These are phyloP conservation scores for Dicrurus megarhynchus DNA, from an alignment of 2,113 vertebrate genomes.

Conservation along the genomic window DNA sequence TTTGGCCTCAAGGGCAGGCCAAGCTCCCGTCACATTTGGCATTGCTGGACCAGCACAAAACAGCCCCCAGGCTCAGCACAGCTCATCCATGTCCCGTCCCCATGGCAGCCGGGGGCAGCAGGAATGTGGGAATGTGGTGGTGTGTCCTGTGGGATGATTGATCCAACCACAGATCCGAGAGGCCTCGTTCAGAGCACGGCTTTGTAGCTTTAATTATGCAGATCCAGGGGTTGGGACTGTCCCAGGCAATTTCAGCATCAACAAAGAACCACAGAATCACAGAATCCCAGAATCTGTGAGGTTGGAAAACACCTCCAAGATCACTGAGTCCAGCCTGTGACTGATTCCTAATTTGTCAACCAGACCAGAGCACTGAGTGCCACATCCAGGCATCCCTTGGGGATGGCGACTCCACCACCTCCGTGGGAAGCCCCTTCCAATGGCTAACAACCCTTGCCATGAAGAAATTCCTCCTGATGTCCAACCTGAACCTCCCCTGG, in stretches of 20 bases:
- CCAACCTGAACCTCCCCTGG: background rate
- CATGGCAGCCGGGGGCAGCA: rapidly evolving
- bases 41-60: background rate
- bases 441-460: background rate
- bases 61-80: background rate
- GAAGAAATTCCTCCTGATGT: background rate
- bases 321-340: too few species aligned
- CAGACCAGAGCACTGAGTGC: background rate
- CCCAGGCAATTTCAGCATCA: background rate
- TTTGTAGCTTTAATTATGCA: background rate
- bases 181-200: rapidly evolving
- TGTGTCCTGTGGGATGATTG: rapidly evolving
- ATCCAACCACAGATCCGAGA: background rate
- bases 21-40: background rate
- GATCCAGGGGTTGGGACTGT: background rate
- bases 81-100: rapidly evolving
- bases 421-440: background rate
- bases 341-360: background rate
- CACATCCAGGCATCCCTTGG: background rate
- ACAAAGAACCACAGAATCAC: rapidly evolving
- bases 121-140: background rate
- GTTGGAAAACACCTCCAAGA: background rate
- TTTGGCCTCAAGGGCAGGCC: constrained; percentile 6
- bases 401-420: background rate
- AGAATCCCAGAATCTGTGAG: background rate